phyloP scores from a whole-genome alignment of 2,113 vertebrate species.

The Thunnus maccoyii region DNA sequence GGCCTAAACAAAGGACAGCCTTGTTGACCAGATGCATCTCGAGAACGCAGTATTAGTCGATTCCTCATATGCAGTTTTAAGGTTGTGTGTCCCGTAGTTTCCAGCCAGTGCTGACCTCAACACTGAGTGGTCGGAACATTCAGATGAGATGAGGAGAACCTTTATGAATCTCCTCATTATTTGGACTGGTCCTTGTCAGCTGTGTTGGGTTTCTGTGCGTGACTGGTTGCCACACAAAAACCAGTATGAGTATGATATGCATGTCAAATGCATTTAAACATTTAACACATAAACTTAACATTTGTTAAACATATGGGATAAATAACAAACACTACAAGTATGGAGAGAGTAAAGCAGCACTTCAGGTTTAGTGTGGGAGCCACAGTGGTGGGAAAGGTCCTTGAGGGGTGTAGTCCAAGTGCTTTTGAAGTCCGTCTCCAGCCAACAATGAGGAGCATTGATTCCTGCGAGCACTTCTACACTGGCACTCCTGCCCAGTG shows the following conservation, averaged over 20 bases:
- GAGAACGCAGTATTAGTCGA: constrained; percentile 40
- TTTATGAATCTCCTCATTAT: constrained; percentile 44
- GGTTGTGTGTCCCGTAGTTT: constrained; percentile 74
- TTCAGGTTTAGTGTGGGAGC: constrained; percentile 46
- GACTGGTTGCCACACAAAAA: constrained; percentile 10
- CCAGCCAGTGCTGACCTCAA: constrained; percentile 58
- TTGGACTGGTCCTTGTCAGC: neutral
- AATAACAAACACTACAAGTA: constrained; percentile 59
- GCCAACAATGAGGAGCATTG: constrained; percentile 81
- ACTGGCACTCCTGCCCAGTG: constrained; percentile 44
- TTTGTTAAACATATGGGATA: constrained; percentile 50
- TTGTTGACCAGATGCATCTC: constrained; percentile 78
- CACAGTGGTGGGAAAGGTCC: constrained; percentile 71
- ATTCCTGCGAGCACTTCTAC: constrained; percentile 68
- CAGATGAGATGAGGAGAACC: constrained; percentile 4
- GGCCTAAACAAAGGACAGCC: constrained; percentile 73
- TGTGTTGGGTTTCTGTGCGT: constrained; percentile 11
- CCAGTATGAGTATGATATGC: neutral
- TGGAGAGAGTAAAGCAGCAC: constrained; percentile 31
- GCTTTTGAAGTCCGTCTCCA: constrained; percentile 72
- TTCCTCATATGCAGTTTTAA: constrained; percentile 55
- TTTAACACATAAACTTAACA: neutral
- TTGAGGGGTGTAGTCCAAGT: constrained; percentile 56
- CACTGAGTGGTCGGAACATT: constrained; percentile 36
- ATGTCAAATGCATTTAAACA: constrained; percentile 22